phyloP scores from a whole-genome alignment of 2,113 vertebrate species.

The Sphyrna mokarran region DNA sequence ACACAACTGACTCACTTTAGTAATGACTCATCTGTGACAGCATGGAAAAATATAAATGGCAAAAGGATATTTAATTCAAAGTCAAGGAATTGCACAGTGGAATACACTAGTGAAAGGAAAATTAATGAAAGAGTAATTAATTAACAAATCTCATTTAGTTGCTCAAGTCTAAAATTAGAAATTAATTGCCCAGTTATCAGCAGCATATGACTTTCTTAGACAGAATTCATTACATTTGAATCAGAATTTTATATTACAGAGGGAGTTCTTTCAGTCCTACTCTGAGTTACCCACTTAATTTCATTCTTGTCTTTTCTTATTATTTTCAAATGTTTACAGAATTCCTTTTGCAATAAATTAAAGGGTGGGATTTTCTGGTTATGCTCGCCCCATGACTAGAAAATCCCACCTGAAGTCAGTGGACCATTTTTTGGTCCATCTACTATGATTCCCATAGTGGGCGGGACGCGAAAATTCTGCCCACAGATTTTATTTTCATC shows the following conservation, averaged over 20 bases:
- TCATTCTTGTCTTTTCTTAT: background rate
- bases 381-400: too few species aligned
- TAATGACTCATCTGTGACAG: background rate
- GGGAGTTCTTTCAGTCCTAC: background rate
- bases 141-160: background rate
- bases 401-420: too few species aligned
- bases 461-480: too few species aligned
- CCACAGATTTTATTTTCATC: background rate
- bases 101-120: background rate
- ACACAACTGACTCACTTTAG: background rate
- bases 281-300: background rate
- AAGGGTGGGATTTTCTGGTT: too few species aligned
- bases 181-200: conserved; percentile 14
- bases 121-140: background rate
- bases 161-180: conserved; percentile 14
- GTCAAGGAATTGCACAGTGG: background rate
- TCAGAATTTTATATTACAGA: background rate
- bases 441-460: too few species aligned
- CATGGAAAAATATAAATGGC: background rate
- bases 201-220: background rate
- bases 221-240: background rate
- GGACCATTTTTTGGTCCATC: too few species aligned
- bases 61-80: background rate
- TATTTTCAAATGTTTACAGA: background rate
- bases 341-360: background rate